phyloP scores from a whole-genome alignment of 2,888 invertebrate species.

The Lamproptera curius region DNA sequence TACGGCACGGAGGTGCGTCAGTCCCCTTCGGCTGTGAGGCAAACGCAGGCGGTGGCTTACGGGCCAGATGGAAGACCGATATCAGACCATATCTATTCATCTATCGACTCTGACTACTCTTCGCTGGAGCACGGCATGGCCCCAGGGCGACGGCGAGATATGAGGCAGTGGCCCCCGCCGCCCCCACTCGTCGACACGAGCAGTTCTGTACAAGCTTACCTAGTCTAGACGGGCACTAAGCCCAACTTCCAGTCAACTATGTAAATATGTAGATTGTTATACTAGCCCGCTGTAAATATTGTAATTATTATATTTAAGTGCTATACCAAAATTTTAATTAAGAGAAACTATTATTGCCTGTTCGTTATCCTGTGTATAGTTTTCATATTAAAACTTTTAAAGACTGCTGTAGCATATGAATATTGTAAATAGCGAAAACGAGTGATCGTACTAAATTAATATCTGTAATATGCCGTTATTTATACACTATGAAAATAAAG shows the following conservation, averaged over 20 bases:
- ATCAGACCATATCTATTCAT: slow-evolving; percentile 93
- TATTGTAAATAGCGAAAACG: slow-evolving; percentile 75
- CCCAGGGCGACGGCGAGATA: slow-evolving; percentile 65
- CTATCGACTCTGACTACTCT: slow-evolving; percentile 93
- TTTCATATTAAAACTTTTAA: slow-evolving; percentile 72
- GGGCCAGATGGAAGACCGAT: slow-evolving; percentile 84
- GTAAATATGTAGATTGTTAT: slow-evolving; percentile 59
- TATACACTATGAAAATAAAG: slow-evolving; percentile 72
- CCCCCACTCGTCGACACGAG: slow-evolving; percentile 70
- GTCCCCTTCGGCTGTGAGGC: slow-evolving; percentile 60
- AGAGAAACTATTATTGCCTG: slow-evolving; percentile 72
- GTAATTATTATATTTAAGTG: slow-evolving; percentile 71
- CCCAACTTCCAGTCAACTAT: slow-evolving; percentile 67
- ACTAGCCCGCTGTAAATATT: slow-evolving; percentile 68
- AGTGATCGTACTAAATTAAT: slow-evolving; percentile 76
- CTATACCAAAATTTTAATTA: slow-evolving; percentile 75
- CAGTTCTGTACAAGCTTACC: slow-evolving; percentile 81
- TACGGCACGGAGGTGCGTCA: slow-evolving; percentile 68
- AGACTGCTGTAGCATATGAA: slow-evolving; percentile 79
- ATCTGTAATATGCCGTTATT: slow-evolving; percentile 74
- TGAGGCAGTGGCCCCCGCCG: slow-evolving; percentile 70
- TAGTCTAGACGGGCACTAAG: slow-evolving; percentile 75
- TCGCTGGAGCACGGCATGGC: slow-evolving; percentile 86
- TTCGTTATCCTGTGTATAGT: slow-evolving; percentile 76
- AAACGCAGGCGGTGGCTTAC: slow-evolving; percentile 70